Evolutionary conservation across 2,888 invertebrate genomes (phyloP), one percentile per base, ranked within the genome.

Genomic region (Lasius fuliginosus): DNA sequence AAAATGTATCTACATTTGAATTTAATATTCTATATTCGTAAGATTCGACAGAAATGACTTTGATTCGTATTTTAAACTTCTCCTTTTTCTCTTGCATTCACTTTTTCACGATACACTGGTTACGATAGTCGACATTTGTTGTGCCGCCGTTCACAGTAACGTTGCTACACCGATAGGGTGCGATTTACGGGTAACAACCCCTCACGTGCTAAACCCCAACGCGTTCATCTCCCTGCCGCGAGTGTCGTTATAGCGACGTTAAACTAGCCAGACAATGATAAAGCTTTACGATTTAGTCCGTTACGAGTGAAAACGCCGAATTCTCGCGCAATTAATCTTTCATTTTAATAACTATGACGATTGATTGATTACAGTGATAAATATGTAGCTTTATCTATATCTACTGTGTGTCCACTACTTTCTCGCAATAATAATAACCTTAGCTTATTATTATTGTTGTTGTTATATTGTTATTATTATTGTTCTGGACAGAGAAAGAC

Each of bases 251-350:
- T 88, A 89, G 88, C 90, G 86, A 90, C 90, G 88, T 91, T 91
- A 90, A 92, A 91, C 92, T 89, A 88, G 87, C 88, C 89, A 86
- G 91, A 92, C 91, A 93, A 91, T 92, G 87, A 90, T 88, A 86
- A 84, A 79, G 88, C 88, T 90, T 90, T 89, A 88, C 88, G 88
- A 88, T 87, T 85, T 71, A 53, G 86, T 79, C 74, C 64, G 81
- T 88, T 85, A 84, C 84, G 68, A 76, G 64, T 68, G 75, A 53
- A 60, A 18, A 12, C 60, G n/a, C 84, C 88, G 83, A 87, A 87
- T 91, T 91, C 91, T 91, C 90, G 91, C 85, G 89, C 87, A 91
- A 89, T 89, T 53, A 53, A 53, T n/a, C 8, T n/a, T 87, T 92
- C 90, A 88, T 91, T 91, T 92, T 92, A 93, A 92, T 92, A 92